phyloP scores from a whole-genome alignment of 2,113 vertebrate species.

The Centropus unirufus region DNA sequence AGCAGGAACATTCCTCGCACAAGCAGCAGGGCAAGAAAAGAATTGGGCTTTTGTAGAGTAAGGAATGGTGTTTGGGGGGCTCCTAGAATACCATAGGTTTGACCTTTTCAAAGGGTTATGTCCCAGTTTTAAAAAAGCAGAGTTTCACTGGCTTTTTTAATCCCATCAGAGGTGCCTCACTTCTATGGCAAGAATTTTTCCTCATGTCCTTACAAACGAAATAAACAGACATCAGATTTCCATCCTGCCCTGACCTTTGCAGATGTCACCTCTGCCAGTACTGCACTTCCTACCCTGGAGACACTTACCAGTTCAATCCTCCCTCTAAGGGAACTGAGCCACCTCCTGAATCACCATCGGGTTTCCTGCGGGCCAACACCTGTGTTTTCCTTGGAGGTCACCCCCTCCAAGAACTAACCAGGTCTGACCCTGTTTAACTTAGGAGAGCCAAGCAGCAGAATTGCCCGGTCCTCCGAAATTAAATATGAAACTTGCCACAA shows the following conservation, averaged over 20 bases:
- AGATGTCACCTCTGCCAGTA: constrained; percentile 14
- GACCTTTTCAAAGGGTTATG: not conserved
- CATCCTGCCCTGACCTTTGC: constrained; percentile 13
- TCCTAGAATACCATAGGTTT: not conserved
- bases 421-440: not conserved
- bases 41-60: not conserved
- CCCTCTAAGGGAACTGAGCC: not conserved
- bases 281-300: not conserved
- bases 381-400: constrained; percentile 45
- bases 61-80: not conserved
- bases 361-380: not conserved
- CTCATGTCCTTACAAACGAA: not conserved
- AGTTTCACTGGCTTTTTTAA: not conserved
- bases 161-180: not conserved
- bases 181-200: not conserved
- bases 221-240: not conserved
- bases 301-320: not conserved
- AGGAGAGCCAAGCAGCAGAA: not conserved
- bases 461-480: not conserved
- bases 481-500: not conserved
- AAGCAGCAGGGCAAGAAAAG: not conserved
- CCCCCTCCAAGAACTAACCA: not conserved
- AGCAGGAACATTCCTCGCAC: not conserved
- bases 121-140: not conserved
- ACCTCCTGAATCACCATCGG: not conserved